Percentiles rank a stretch among this genome's conserved stretches.
Evolutionary conservation across 2,113 vertebrate species (phyloP).

Genomic region (Bubo scandiacus): DNA sequence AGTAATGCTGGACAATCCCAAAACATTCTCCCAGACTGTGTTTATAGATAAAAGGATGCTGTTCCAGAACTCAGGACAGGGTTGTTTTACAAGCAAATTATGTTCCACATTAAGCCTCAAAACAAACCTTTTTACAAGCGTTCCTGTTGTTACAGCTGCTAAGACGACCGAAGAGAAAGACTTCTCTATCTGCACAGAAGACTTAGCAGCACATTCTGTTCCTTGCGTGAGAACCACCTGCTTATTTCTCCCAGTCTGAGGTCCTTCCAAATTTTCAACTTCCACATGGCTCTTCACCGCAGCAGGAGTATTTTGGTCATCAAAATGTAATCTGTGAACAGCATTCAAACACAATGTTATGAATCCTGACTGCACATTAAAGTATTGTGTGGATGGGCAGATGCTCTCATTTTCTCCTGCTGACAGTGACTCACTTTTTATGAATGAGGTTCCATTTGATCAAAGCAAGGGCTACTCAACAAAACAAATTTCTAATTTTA

Average conservation of each 20-base stretch:
- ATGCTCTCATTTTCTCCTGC: background rate
- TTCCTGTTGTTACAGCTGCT: slow-evolving; percentile 42
- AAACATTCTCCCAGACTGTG: background rate
- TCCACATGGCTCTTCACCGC: background rate
- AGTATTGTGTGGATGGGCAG: background rate
- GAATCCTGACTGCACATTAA: background rate
- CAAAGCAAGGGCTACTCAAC: background rate
- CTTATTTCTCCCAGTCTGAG: background rate
- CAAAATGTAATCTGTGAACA: slow-evolving; percentile 26
- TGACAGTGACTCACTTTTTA: background rate
- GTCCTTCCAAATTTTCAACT: background rate
- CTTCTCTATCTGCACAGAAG: background rate
- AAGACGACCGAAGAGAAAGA: slow-evolving; percentile 31
- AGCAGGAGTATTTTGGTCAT: background rate
- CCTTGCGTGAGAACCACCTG: background rate
- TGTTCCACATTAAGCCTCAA: background rate
- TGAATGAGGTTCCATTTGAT: background rate
- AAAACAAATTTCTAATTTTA: background rate
- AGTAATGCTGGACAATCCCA: background rate
- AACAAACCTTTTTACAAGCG: slow-evolving; percentile 50
- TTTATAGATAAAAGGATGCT: background rate
- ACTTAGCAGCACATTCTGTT: background rate
- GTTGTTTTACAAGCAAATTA: background rate
- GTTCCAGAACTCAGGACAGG: background rate
- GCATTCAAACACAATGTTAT: background rate